Evolutionary conservation across 2,888 invertebrate species (phyloP), one percentile per base, ranked within the genome.

Genomic region (Mythimna pallens): DNA sequence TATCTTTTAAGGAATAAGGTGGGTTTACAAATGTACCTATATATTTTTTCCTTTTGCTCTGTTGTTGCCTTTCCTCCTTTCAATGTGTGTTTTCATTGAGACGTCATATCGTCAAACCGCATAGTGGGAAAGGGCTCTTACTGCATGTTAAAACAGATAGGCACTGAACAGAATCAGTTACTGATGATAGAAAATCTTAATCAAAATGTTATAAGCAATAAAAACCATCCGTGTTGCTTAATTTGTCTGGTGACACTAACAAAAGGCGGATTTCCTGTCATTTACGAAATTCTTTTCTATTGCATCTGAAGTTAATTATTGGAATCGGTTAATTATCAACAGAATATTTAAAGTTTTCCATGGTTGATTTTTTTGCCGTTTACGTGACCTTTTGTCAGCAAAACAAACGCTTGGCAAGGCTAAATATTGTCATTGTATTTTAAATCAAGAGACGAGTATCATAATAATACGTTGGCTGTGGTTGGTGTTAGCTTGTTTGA

Each of bases 341-440:
- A 22, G 34, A 57, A 43, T 50, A 34, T 30, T 30, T 55, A 43
- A 55, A 43, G 52, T 70, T 67, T 70, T 68, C 61, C 70, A 50
- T 65, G 57, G 61, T 34, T 34, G 25, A 34, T 17, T 65, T 76
- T 78, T 70, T 80, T 67, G 62, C 40, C 66, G 67, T 77, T 72
- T 72, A 63, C 65, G 58, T 75, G 77, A 82, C 77, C 76, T 82
- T 82, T 80, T 25, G 84, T 62, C 25, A 66, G 30, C 64, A 78
- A 75, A 81, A 83, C 76, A 80, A 80, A 80, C 74, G 72, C 58
- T 73, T 55, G 64, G 65, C 81, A 81, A 83, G 77, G 82, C 72
- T 68, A 70, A 70, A 63, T 74, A 57, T 72, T 74, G 70, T 65
- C 83, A 79, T 79, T 82, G 83, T 75, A 61, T 63, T 69, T 69